Evolutionary conservation across 1,140 invertebrate genomes (phyloP).

Genomic region (Drosophila chauvacae): DNA sequence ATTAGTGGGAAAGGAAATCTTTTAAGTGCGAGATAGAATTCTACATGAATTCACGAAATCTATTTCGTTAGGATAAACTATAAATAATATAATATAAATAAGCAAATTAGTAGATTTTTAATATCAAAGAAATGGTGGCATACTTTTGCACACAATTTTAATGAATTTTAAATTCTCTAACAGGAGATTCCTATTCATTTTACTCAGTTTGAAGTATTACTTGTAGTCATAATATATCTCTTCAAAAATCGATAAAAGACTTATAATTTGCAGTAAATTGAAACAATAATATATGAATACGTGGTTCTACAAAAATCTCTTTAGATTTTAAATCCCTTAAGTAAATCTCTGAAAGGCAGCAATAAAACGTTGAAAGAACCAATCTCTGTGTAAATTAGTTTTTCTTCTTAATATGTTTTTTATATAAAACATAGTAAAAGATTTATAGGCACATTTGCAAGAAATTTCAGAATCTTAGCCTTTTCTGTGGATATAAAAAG

Average conservation of each 20-base stretch:
- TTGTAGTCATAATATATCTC: too few species aligned
- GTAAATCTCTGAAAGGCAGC: not conserved
- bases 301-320: not conserved
- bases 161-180: not conserved
- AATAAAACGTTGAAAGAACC: not conserved
- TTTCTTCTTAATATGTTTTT: not conserved
- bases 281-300: not conserved
- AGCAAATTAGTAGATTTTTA: not conserved
- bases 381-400: not conserved
- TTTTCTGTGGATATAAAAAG: too few species aligned
- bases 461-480: too few species aligned
- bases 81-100: not conserved
- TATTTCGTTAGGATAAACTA: not conserved
- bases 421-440: not conserved
- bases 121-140: not conserved
- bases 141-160: not conserved
- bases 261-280: not conserved
- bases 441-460: too few species aligned
- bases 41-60: fast-evolving
- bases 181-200: not conserved
- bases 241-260: not conserved
- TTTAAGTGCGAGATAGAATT: not conserved
- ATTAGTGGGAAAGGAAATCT: not conserved
- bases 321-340: too few species aligned
- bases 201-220: not conserved